Evolutionary conservation across 2,797 vertebrate genomes (phyloP).

Genomic region (Gorsachius magnificus): DNA sequence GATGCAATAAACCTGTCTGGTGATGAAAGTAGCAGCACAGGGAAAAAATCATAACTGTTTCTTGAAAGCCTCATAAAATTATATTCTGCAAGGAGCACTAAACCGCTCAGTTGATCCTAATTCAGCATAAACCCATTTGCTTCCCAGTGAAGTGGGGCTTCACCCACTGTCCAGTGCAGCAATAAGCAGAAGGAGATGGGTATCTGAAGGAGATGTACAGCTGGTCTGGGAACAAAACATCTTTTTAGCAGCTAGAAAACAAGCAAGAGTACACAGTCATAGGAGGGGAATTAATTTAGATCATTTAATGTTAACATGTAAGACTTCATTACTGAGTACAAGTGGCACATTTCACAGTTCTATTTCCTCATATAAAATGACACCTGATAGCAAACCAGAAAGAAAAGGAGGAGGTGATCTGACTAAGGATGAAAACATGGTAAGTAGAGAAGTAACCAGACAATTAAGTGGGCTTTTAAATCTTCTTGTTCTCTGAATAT

Average conservation of each 20-base stretch:
- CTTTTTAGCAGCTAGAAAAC: neutral
- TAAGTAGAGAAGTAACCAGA: neutral
- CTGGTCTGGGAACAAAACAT: neutral
- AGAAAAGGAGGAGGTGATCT: neutral
- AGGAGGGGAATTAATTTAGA: slow-evolving; percentile 12
- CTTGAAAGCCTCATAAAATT: slow-evolving; percentile 45
- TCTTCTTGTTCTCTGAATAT: neutral
- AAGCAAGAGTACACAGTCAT: neutral
- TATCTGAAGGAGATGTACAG: neutral
- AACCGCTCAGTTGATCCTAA: neutral
- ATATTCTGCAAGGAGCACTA: slow-evolving; percentile 29
- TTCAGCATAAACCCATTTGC: slow-evolving; percentile 19
- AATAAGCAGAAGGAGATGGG: neutral
- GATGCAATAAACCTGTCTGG: slow-evolving; percentile 14
- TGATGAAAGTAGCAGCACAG: slow-evolving; percentile 33
- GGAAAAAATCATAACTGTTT: slow-evolving; percentile 35
- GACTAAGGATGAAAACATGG: neutral
- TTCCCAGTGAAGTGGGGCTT: neutral
- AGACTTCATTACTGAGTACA: neutral
- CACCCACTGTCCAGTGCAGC: neutral
- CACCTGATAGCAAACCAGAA: neutral
- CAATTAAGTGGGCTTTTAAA: neutral
- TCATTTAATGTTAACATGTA: neutral
- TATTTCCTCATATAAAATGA: neutral
- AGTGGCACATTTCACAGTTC: neutral